Evolutionary conservation across 35 echinoderm and acorn worm genomes (phyloP).

Genomic region (Patiria miniata): DNA sequence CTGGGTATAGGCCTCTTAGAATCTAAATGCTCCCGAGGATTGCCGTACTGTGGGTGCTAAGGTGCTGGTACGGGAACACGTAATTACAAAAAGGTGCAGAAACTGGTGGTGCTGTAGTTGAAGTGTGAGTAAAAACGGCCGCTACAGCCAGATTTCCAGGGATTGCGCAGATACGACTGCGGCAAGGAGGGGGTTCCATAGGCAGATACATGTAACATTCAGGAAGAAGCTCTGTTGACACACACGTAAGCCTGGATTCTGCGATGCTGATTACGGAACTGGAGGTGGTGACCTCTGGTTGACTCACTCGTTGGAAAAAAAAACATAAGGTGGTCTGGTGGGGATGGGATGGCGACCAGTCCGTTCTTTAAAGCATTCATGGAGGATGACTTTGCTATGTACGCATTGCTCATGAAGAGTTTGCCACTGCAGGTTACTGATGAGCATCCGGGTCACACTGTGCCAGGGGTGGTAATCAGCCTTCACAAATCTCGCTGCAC

Average conservation of each 20-base stretch:
- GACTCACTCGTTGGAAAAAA: conserved; percentile 4
- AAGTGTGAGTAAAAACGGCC: background rate
- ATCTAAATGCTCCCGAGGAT: no score
- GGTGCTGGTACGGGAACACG: no score
- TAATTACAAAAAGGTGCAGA: no score
- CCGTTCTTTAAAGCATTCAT: conserved; percentile 29
- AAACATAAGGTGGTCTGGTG: background rate
- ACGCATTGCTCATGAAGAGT: conserved; percentile 18
- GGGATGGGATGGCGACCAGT: conserved; percentile 37
- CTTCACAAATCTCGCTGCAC: conserved; percentile 41
- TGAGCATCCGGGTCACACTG: conserved; percentile 34
- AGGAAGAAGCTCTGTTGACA: background rate
- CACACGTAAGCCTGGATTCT: no score
- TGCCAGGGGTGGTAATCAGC: conserved; percentile 28
- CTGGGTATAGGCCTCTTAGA: no score
- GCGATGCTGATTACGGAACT: background rate
- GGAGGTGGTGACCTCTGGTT: background rate
- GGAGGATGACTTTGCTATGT: conserved; percentile 41
- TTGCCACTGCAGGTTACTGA: conserved; percentile 35
- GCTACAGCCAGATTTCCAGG: background rate
- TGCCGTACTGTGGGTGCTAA: no score
- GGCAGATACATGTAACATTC: background rate
- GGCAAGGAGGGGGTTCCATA: background rate
- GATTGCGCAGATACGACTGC: background rate
- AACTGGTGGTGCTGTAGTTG: background rate